Evolutionary conservation across 1,140 invertebrate species (phyloP).

Genomic region (Aphelenchoides fujianensis): DNA sequence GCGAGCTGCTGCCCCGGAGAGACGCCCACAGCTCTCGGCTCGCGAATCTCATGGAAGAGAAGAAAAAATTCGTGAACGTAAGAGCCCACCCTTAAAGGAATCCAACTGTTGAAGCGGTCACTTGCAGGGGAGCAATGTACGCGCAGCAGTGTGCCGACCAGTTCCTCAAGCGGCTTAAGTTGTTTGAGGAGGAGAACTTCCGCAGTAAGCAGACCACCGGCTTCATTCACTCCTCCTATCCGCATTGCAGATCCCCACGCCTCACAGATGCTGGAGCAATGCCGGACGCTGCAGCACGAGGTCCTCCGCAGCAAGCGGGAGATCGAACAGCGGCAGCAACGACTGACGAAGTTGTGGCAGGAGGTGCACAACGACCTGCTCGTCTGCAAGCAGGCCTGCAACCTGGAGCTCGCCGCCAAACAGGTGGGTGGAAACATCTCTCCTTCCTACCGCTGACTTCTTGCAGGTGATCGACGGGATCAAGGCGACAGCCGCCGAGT

Average conservation of each 20-base stretch:
- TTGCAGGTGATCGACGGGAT: neutral
- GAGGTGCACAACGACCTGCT: neutral
- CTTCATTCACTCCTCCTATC: neutral
- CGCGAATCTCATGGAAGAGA: neutral
- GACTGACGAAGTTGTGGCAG: neutral
- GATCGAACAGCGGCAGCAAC: neutral
- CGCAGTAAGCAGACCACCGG: neutral
- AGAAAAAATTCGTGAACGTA: slow-evolving; percentile 2
- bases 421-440: neutral
- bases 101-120: too few species aligned
- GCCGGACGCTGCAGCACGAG: neutral
- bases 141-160: slow-evolving; percentile 9
- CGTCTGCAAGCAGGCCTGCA: neutral
- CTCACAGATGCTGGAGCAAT: neutral
- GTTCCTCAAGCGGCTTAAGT: neutral
- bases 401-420: slow-evolving; percentile 2
- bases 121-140: neutral
- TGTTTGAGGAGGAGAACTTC: neutral
- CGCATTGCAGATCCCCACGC: neutral
- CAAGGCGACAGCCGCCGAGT: neutral
- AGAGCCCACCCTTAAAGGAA: too few species aligned
- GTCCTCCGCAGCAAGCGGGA: neutral
- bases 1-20: neutral
- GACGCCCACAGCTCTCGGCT: neutral
- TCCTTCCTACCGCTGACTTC: too few species aligned